phyloP scores from a whole-genome alignment of 2,797 vertebrate species.

The Acanthornis magna region DNA sequence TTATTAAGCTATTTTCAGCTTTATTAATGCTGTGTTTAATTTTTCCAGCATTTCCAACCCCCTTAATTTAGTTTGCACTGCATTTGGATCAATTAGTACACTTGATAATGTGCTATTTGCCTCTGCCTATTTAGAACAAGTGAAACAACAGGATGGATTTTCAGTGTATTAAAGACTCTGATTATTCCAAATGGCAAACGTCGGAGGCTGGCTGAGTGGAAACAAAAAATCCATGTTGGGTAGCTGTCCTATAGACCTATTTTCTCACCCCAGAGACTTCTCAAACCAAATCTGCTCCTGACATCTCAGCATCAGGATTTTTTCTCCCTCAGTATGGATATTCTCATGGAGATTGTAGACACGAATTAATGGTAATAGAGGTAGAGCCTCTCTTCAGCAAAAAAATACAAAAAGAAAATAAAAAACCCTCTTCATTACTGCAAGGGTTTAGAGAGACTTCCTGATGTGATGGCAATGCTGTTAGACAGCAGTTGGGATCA shows the following conservation, averaged over 20 bases:
- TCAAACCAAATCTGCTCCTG: background rate
- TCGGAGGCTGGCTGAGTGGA: background rate
- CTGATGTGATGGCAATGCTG: background rate
- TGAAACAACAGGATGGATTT: constrained; percentile 6
- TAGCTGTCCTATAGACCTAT: background rate
- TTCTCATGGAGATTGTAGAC: background rate
- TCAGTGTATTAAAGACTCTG: background rate
- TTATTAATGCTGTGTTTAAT: constrained; percentile 72
- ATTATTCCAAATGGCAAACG: background rate
- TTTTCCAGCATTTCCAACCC: constrained; percentile 49
- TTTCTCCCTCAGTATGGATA: fast-evolving
- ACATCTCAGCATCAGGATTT: background rate
- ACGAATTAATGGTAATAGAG: background rate
- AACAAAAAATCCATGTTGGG: background rate
- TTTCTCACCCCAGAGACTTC: background rate
- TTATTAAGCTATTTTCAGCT: constrained; percentile 73
- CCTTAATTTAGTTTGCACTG: constrained; percentile 57
- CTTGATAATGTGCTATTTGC: constrained; percentile 22
- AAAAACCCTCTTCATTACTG: background rate
- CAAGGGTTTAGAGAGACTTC: background rate
- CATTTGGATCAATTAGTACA: constrained; percentile 60
- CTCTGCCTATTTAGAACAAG: constrained; percentile 22
- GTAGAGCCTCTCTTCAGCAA: background rate
- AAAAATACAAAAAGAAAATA: too few species aligned
- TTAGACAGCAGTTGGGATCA: background rate